A percentile compares a stretch with the other conserved stretches of the same genome.
These are phyloP conservation scores for Oscheius sp. DNA, from an alignment of 2,888 invertebrate genomes.

Conservation along the genomic window DNA sequence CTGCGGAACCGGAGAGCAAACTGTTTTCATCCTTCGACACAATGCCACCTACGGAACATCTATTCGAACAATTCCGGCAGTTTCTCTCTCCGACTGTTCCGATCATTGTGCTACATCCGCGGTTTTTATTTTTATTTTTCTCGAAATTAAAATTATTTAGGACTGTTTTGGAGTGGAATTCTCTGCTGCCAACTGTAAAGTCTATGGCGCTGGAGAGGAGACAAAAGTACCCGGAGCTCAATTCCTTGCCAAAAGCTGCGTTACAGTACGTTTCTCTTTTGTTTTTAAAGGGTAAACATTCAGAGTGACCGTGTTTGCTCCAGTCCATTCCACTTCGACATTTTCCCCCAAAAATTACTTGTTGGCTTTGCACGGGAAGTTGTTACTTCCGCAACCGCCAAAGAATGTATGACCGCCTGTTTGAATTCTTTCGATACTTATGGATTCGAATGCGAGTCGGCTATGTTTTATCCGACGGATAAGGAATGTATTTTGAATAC, in stretches of 20 bases:
- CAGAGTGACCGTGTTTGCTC: conserved; percentile 67
- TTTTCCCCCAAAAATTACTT: conserved; percentile 68
- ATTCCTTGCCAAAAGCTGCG: conserved; percentile 63
- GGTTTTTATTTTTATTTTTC: conserved; percentile 35
- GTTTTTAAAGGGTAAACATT: too few species aligned
- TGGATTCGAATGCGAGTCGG: conserved; percentile 70
- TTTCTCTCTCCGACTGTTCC: conserved; percentile 64
- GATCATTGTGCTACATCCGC: conserved; percentile 62
- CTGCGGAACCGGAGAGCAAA: conserved; percentile 54
- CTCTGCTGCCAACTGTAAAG: conserved; percentile 56
- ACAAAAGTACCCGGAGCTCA: conserved; percentile 37
- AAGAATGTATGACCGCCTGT: conserved; percentile 66
- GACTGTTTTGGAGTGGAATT: conserved; percentile 67
- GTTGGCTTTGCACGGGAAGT: conserved; percentile 70
- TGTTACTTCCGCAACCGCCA: conserved; percentile 60
- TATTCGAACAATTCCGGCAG: conserved; percentile 56
- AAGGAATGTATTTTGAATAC: conserved; percentile 70
- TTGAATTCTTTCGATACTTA: conserved; percentile 67
- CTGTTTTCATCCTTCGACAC: conserved; percentile 68
- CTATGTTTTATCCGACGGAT: conserved; percentile 70
- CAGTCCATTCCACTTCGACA: conserved; percentile 70
- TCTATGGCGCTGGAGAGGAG: conserved; percentile 51
- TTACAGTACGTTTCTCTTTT: conserved; percentile 51
- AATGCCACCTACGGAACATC: conserved; percentile 59
- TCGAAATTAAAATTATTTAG: conserved; percentile 38